A percentile compares a stretch with the other conserved stretches of the same genome.
Evolutionary conservation across 2,797 vertebrate genomes (phyloP).

Genomic region (Xyrichtys novacula): DNA sequence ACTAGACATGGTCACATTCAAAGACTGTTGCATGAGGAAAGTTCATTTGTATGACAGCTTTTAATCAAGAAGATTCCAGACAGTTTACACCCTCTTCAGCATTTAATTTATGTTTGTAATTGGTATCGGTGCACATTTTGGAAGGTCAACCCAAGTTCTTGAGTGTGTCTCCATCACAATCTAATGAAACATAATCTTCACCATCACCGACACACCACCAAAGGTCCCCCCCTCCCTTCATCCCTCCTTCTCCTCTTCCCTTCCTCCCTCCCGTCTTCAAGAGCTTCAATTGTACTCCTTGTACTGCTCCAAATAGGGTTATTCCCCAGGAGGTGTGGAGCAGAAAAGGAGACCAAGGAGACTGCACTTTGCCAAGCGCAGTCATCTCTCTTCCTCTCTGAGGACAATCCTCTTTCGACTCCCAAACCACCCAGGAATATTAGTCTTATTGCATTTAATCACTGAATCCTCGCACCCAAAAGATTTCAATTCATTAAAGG

Average conservation of each 20-base stretch:
- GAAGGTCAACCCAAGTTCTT: conserved; percentile 51
- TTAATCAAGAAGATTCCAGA: background rate
- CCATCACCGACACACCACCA: conserved; percentile 44
- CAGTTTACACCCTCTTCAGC: conserved; percentile 3
- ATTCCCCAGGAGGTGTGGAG: conserved; percentile 56
- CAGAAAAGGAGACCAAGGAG: conserved; percentile 17
- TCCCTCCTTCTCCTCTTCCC: conserved; percentile 37
- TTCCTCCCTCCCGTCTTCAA: conserved; percentile 32
- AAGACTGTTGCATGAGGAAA: background rate
- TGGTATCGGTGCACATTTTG: conserved; percentile 12
- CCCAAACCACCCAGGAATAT: conserved; percentile 90
- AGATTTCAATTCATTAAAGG: conserved; percentile 91
- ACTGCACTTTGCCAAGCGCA: conserved; percentile 65
- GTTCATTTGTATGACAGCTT: conserved; percentile 11
- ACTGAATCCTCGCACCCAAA: conserved; percentile 85
- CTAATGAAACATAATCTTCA: conserved; percentile 70
- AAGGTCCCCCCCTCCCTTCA: conserved; percentile 32
- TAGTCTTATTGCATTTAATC: conserved; percentile 93
- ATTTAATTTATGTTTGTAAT: background rate
- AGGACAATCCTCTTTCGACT: conserved; percentile 82
- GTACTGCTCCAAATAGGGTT: conserved; percentile 74
- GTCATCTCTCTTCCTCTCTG: conserved; percentile 47
- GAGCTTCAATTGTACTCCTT: conserved; percentile 59
- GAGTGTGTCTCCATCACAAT: conserved; percentile 50
- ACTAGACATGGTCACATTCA: conserved; percentile 12